Conservation (phyloP, 2,888 invertebrate genomes). For the Drosophila helvetica region DNA sequence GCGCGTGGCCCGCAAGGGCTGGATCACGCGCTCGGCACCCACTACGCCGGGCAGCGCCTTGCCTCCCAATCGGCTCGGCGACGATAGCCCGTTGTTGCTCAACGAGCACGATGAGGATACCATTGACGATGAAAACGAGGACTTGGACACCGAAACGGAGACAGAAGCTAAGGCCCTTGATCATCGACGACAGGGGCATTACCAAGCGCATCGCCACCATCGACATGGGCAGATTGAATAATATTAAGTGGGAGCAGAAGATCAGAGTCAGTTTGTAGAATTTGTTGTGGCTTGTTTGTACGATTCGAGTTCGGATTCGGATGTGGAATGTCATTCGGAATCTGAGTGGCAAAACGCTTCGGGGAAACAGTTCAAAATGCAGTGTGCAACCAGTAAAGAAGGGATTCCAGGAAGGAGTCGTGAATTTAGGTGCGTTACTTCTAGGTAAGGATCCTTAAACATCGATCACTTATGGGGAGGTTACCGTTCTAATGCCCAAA, state of each 20-base stretch:
- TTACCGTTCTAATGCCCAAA: too few relatives aligned
- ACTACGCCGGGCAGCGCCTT: constrained; percentile 89
- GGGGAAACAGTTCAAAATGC: too few relatives aligned
- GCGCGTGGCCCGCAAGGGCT: constrained; percentile 85
- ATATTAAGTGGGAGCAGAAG: constrained; percentile 16
- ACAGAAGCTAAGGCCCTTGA: constrained; percentile 11
- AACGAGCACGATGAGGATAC: constrained; percentile 86
- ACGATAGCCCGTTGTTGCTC: constrained; percentile 87
- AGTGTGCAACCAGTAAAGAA: too few relatives aligned
- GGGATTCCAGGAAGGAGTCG: too few relatives aligned
- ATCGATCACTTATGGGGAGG: too few relatives aligned
- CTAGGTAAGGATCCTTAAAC: too few relatives aligned
- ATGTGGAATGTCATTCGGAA: too few relatives aligned
- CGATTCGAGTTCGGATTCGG: not conserved
- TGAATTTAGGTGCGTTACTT: too few relatives aligned
- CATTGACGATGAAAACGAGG: constrained; percentile 78
- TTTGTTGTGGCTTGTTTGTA: constrained; percentile 46
- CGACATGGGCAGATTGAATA: constrained; percentile 35
- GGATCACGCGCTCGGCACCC: constrained; percentile 91
- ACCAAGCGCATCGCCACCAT: constrained; percentile 18
- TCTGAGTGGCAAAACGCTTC: too few relatives aligned
- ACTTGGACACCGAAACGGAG: constrained; percentile 43
- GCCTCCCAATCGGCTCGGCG: constrained; percentile 87
- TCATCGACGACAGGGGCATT: constrained; percentile 3
- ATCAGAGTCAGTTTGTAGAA: constrained; percentile 34